These are phyloP conservation scores for Adelges cooleyi DNA, from an alignment of 1,140 invertebrate species.

Conservation along the genomic window DNA sequence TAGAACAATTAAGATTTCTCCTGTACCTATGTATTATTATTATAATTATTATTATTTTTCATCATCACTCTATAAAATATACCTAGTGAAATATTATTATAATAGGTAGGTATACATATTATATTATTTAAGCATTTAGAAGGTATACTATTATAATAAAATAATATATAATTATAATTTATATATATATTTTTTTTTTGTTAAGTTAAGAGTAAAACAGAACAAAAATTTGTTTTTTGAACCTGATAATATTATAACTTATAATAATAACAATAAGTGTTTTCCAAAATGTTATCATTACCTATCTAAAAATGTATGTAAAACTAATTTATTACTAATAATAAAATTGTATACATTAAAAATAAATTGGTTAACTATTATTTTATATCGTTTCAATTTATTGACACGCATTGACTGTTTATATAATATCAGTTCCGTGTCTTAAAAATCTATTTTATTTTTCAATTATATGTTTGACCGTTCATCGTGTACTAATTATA, in stretches of 20 bases:
- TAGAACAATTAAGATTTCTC: constrained; percentile 20
- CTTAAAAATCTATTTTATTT: too few relatives aligned
- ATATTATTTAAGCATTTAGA: constrained; percentile 25
- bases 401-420: too few relatives aligned
- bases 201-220: constrained; percentile 19
- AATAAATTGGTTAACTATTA: neutral
- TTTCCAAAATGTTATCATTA: constrained; percentile 29
- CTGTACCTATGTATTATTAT: neutral
- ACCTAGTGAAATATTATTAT: constrained; percentile 19
- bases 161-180: constrained; percentile 9
- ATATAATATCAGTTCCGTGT: too few relatives aligned
- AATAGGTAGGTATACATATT: constrained; percentile 8
- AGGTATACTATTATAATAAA: constrained; percentile 13
- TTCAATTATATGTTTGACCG: too few relatives aligned
- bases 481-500: too few relatives aligned
- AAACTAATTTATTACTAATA: constrained; percentile 27
- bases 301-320: constrained; percentile 28
- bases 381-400: too few relatives aligned
- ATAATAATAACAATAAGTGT: constrained; percentile 27
- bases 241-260: constrained; percentile 12
- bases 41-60: constrained; percentile 18
- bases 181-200: constrained; percentile 26
- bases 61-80: constrained; percentile 25
- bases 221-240: constrained; percentile 13
- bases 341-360: constrained; percentile 29